Evolutionary conservation across 2,797 vertebrate genomes (phyloP).

Genomic region (Oreonectes daqikongensis): DNA sequence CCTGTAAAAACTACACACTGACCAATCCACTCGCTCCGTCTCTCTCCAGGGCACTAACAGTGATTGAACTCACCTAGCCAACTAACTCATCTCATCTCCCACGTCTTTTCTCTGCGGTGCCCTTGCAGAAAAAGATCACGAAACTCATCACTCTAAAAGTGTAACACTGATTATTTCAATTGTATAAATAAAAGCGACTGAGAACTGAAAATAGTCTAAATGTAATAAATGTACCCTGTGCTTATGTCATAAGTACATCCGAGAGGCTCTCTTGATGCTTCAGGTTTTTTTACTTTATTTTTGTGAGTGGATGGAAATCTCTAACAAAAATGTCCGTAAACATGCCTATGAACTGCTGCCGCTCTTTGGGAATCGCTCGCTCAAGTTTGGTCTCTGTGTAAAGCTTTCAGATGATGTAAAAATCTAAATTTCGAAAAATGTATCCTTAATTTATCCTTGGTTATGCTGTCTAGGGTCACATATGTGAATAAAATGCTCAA

Average conservation of each 20-base stretch:
- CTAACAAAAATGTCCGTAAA: no score
- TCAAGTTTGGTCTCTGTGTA: no score
- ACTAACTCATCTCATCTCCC: neutral
- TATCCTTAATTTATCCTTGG: no score
- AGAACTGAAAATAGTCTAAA: neutral
- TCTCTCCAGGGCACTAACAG: neutral
- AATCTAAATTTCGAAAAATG: no score
- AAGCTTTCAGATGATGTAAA: no score
- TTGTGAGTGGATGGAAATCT: no score
- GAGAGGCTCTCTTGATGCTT: neutral
- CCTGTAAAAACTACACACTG: slow-evolving; percentile 39
- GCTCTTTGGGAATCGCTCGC: no score
- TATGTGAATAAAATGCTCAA: no score
- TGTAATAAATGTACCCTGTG: neutral
- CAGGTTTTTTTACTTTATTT: no score
- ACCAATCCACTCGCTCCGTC: slow-evolving; percentile 14
- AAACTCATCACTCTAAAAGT: neutral
- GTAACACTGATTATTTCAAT: neutral
- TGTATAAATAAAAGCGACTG: neutral
- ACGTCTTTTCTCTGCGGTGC: neutral
- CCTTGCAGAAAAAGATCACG: neutral
- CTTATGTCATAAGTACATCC: neutral
- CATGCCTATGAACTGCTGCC: no score
- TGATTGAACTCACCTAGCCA: slow-evolving; percentile 13
- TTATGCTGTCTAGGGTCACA: no score